These are phyloP conservation scores for Acanthosepion pharaonis DNA, from an alignment of 2,888 invertebrate species.

Conservation along the genomic window DNA sequence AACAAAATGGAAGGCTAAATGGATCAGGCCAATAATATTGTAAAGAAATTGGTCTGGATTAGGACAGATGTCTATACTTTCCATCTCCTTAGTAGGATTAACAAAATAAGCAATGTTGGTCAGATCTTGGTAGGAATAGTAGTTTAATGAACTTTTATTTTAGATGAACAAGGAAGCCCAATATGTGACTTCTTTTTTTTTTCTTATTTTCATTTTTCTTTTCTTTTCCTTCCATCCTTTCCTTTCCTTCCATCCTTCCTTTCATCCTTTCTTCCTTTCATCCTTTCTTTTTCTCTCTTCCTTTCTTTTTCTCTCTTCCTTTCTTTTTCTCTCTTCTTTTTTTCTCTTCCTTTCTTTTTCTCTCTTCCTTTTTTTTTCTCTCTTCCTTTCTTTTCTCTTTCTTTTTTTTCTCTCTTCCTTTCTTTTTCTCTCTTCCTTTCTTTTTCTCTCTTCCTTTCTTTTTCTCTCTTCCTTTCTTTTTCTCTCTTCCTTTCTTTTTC, in stretches of 20 bases:
- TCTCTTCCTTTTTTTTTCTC: not conserved
- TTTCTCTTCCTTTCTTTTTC: not conserved
- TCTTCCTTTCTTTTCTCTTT: not conserved
- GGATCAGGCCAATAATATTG: too few species aligned
- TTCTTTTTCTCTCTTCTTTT: not conserved
- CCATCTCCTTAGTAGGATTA: too few species aligned
- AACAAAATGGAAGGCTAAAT: too few species aligned
- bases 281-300: fast-evolving
- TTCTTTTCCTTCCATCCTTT: not conserved
- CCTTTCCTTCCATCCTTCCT: not conserved
- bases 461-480: not conserved
- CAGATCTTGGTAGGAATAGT: too few species aligned
- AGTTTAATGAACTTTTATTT: too few species aligned
- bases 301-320: not conserved
- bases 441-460: not conserved
- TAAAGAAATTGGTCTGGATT: too few species aligned
- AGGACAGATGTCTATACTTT: too few species aligned
- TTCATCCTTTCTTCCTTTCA: too few species aligned
- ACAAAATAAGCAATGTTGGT: too few species aligned
- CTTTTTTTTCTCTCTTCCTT: too few species aligned
- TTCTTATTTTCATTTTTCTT: not conserved
- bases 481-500: too few species aligned
- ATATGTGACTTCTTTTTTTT: not conserved
- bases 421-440: not conserved
- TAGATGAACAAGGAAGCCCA: too few species aligned